Evolutionary conservation across 2,113 vertebrate genomes (phyloP).

Genomic region (Theristicus caerulescens): DNA sequence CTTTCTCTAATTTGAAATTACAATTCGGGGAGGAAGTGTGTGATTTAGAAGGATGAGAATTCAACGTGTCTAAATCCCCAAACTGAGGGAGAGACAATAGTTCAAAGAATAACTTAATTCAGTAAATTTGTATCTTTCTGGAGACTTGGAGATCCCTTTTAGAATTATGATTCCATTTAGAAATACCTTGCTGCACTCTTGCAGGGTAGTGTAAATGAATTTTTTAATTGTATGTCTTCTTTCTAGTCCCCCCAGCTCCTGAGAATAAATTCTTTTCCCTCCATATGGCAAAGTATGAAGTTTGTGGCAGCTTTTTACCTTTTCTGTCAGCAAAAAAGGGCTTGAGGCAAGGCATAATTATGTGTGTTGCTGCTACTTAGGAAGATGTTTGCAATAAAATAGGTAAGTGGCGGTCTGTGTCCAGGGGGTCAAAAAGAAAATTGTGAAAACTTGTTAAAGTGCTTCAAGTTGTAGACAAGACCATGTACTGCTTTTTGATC

Average conservation of each 20-base stretch:
- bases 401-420: background rate
- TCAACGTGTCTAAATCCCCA: background rate
- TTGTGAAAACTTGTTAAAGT: background rate
- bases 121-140: background rate
- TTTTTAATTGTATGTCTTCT: background rate
- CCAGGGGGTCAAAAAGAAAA: background rate
- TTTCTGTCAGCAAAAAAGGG: background rate
- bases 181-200: background rate
- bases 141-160: background rate
- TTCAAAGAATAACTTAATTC: background rate
- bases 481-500: background rate
- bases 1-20: background rate
- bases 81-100: background rate
- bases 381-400: background rate
- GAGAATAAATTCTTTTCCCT: background rate
- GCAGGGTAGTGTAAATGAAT: background rate
- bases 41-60: background rate
- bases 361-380: background rate
- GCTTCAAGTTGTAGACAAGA: background rate
- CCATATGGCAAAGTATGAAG: background rate
- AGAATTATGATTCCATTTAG: background rate
- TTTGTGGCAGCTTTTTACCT: background rate
- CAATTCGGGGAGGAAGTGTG: background rate
- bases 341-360: background rate
- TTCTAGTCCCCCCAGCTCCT: background rate